These are phyloP conservation scores for Myopa tessellatipennis DNA, from an alignment of 2,888 invertebrate genomes.

Conservation along the genomic window DNA sequence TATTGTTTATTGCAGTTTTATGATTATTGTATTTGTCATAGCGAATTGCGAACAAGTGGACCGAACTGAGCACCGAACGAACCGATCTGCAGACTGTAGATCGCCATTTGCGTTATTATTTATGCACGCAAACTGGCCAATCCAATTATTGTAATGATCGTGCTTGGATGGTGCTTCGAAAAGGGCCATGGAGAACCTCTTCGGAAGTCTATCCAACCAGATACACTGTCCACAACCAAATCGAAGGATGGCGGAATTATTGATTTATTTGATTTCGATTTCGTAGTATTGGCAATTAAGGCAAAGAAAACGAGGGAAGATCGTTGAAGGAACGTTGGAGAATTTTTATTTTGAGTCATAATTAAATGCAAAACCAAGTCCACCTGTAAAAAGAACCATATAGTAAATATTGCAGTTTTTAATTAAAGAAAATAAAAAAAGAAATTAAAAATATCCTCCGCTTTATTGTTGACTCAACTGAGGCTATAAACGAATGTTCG, in stretches of 20 bases:
- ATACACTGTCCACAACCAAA: not conserved
- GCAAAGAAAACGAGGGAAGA: not conserved
- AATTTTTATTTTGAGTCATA: slow-evolving; percentile 15
- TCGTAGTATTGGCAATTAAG: slow-evolving; percentile 15
- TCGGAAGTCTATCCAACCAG: not conserved
- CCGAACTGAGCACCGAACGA: not conserved
- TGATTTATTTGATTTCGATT: slow-evolving; percentile 27
- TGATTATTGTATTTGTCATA: slow-evolving; percentile 12
- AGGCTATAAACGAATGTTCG: too few relatives aligned
- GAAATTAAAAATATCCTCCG: too few relatives aligned
- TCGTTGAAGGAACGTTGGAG: not conserved
- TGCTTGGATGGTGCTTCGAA: not conserved
- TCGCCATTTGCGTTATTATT: slow-evolving; percentile 15
- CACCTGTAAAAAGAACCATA: too few relatives aligned
- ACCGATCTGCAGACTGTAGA: slow-evolving; percentile 2
- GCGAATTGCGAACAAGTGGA: not conserved
- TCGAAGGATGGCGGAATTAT: slow-evolving; percentile 12
- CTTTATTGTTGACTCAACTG: too few relatives aligned
- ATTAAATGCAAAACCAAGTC: too few relatives aligned
- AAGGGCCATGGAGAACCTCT: not conserved
- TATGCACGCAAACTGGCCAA: slow-evolving; percentile 25
- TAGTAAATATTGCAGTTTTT: too few relatives aligned
- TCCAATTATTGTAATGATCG: slow-evolving; percentile 33
- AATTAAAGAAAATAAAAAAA: too few relatives aligned
- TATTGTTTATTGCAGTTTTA: slow-evolving; percentile 22